Evolutionary conservation across 2,888 invertebrate genomes (phyloP).

Genomic region (Eupithecia subumbrata): DNA sequence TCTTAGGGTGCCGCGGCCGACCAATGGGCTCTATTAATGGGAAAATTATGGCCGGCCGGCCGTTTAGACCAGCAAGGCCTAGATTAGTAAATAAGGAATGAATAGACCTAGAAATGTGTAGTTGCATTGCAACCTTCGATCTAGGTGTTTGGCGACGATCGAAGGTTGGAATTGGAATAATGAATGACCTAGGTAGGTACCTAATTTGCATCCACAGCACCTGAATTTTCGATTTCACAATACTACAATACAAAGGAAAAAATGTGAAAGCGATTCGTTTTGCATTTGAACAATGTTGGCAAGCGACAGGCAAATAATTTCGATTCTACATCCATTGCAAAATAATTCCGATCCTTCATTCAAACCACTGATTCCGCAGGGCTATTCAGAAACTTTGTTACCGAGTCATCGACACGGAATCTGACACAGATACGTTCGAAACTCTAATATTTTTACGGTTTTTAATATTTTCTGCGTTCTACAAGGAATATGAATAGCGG

Average conservation of each 20-base stretch:
- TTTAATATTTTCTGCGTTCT: too few relatives aligned
- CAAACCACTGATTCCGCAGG: neutral
- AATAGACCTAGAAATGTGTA: neutral
- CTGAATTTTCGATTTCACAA: neutral
- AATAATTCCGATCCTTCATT: neutral
- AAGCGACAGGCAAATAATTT: neutral
- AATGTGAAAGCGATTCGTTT: constrained; percentile 2
- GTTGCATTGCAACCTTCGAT: neutral
- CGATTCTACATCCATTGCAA: neutral
- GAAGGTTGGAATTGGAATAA: neutral
- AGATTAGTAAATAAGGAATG: constrained; percentile 28
- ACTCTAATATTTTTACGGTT: too few relatives aligned
- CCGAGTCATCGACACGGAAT: too few relatives aligned
- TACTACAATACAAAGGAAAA: neutral
- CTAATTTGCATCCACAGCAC: neutral
- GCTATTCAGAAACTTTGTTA: too few relatives aligned
- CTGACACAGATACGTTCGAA: too few relatives aligned
- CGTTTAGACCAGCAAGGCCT: constrained; percentile 29
- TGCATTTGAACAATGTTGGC: constrained; percentile 6
- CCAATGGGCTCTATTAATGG: constrained; percentile 39
- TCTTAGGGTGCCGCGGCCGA: constrained; percentile 61
- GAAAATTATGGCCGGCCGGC: constrained; percentile 33
- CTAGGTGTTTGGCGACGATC: neutral
- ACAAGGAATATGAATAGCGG: too few relatives aligned
- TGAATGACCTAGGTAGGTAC: neutral